Percentiles rank a stretch among this genome's conserved stretches.
Evolutionary conservation across 2,797 vertebrate species (phyloP).

Genomic region (Hylomyscus alleni): DNA sequence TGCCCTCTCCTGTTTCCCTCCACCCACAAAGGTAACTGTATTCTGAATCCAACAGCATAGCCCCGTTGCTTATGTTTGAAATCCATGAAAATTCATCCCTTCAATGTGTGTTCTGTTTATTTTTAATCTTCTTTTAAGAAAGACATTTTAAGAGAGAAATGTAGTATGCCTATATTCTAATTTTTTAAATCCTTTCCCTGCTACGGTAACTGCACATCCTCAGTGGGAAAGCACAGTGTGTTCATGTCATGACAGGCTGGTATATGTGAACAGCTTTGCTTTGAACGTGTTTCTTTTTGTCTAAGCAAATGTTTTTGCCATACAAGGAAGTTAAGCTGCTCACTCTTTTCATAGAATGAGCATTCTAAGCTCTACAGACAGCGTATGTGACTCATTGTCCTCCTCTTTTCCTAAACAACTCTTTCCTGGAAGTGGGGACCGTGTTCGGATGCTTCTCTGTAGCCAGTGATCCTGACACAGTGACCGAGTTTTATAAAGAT

Average conservation of each 20-base stretch:
- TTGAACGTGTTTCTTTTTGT: slow-evolving; percentile 44
- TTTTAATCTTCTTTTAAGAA: slow-evolving; percentile 28
- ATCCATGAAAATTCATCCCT: background rate
- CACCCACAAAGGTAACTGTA: background rate
- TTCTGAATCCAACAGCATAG: background rate
- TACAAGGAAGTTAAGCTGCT: background rate
- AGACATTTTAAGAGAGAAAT: slow-evolving; percentile 44
- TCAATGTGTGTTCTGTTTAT: slow-evolving; percentile 8
- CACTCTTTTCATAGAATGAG: slow-evolving; percentile 27
- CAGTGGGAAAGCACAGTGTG: background rate
- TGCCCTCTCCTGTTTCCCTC: background rate
- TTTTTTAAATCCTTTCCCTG: slow-evolving; percentile 23
- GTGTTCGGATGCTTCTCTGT: background rate
- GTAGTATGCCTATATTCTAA: background rate
- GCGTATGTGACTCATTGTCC: background rate
- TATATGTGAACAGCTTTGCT: background rate
- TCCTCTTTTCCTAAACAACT: background rate
- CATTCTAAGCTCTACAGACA: slow-evolving; percentile 31
- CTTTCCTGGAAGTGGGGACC: slow-evolving; percentile 8
- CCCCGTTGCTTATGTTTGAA: background rate
- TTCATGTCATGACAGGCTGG: slow-evolving; percentile 4
- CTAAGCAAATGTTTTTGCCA: slow-evolving; percentile 35
- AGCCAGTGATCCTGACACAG: background rate
- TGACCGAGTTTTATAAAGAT: background rate
- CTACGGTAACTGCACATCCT: slow-evolving; percentile 1